Base-by-base conservation (phyloP, 53 echinoderm and acorn worm genomes). In the Echinarachnius parma region DNA sequence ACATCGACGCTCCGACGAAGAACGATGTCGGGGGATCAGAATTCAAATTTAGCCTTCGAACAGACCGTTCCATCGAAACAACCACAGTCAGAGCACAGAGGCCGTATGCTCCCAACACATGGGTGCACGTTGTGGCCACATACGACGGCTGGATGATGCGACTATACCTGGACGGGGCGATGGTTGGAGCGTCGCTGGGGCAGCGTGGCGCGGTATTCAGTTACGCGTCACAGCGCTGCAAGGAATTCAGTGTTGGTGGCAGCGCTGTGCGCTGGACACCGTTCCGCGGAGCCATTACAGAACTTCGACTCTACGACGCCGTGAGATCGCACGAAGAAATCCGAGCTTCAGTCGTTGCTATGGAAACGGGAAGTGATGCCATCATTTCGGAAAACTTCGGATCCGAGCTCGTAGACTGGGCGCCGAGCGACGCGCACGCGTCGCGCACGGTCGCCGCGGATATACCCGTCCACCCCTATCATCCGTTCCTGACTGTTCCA, bases 131-230 rank as follows among this genome's bases (percentile, higher is more conserved):
- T 8, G 86, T 88, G 13, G 91, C 80, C 10, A 83, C 91, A 11
- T 98, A 91, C 62, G 81, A 92, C 65, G 98, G 91, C 23, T 54
- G 46, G 22, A 77, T 10, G 45, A 68, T 87, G 75, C 76, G 62
- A 32, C 88, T 98, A 14, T 98, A 82, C 62, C 65, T 91, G 27
- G 77, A 98, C 63, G 91, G 98, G 2, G 91, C 91, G 11, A 85
- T 85, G 77, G 83, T 86, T 8, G 81, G 77, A 0, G 60, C 75
- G 4, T 77, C 80, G 9, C 5, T 56, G 3, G 88, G 86, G 1
- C 82, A 84, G 60, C 34, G 60, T 9, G 98, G 98, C 20, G 84
- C 83, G 1, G 74, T 98, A 34, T 91, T 88, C 34, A 68, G 88
- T 19, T 77, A 65, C 22, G 85, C 71, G 19, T 82, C 85, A 13